Evolutionary conservation across 2,888 invertebrate genomes (phyloP).

Genomic region (Anarsia innoxiella): DNA sequence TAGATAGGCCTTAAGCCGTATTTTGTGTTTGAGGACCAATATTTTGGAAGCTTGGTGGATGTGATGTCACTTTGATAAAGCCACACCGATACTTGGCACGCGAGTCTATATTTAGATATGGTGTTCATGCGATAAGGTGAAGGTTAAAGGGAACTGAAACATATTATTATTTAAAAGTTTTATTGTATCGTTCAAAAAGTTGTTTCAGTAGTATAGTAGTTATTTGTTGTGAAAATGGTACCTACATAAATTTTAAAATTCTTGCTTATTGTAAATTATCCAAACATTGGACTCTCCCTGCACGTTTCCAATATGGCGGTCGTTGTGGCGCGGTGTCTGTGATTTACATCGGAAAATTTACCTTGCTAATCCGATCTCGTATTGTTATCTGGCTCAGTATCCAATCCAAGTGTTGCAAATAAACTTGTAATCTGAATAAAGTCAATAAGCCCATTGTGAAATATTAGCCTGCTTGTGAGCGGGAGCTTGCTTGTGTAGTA

Average conservation of each 20-base stretch:
- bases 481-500: conserved; percentile 35
- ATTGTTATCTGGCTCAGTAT: conserved; percentile 29
- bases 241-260: too few relatives aligned
- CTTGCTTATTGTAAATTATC: too few relatives aligned
- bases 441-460: conserved; percentile 39
- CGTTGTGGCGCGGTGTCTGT: too few relatives aligned
- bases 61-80: conserved; percentile 37
- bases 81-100: conserved; percentile 28
- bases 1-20: conserved; percentile 2
- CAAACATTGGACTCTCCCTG: too few relatives aligned
- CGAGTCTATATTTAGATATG: conserved; percentile 43
- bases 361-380: conserved; percentile 33
- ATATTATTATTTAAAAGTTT: too few relatives aligned
- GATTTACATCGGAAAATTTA: conserved; percentile 51
- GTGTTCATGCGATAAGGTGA: conserved; percentile 49
- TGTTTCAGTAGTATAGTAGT: too few relatives aligned
- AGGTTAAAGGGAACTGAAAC: conserved; percentile 31
- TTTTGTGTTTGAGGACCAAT: conserved; percentile 5
- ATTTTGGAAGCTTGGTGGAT: conserved; percentile 1
- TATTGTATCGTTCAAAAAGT: too few relatives aligned
- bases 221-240: too few relatives aligned
- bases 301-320: too few relatives aligned
- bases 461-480: conserved; percentile 32
- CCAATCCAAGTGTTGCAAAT: conserved; percentile 35
- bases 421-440: conserved; percentile 38